Evolutionary conservation across 2,888 invertebrate genomes (phyloP), one percentile per base, ranked within the genome.

Genomic region (Cremastinae sp.): DNA sequence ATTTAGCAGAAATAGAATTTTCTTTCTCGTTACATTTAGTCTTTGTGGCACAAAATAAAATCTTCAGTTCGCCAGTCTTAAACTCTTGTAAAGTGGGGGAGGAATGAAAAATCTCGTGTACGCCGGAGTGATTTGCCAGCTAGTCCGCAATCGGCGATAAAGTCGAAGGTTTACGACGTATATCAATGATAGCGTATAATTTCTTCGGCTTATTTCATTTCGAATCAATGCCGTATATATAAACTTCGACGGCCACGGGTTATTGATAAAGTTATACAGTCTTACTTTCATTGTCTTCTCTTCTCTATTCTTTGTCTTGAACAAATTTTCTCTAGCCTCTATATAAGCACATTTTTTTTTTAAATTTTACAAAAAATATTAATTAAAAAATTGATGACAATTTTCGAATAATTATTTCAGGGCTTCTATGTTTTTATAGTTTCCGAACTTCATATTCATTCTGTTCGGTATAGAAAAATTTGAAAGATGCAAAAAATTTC

Each of bases 131-230:
- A 45, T 18, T 56, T 45, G 41, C 56, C 37, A 22, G 51, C 70
- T 14, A 75, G 62, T 68, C 61, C 39, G 47, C 58, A 41, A 69
- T 35, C 47, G 18, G 62, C 69, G 74, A 74, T 74, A 69, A 74
- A 74, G 41, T 69, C 76, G 73, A 76, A 75, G 81, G 75, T 85
- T 86, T 83, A 86, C 81, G 82, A 81, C 80, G 76, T 65, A 79
- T 80, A 82, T 83, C 80, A 79, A 80, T 84, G 86, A 85, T 86
- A 86, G 82, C 84, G 82, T 84, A 80, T 85, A 82, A 85, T 85
- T 83, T 79, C 77, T 69, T 82, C 65, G 66, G 78, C 79, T 82
- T 78, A 79, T 82, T 81, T 79, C 69, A 80, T 81, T 79, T 80
- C 80, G 68, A 74, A 74, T 61, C 65, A 16, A 47, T 22, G 5